Conservation (phyloP, 1,140 invertebrate genomes). For the Plodia interpunctella region DNA sequence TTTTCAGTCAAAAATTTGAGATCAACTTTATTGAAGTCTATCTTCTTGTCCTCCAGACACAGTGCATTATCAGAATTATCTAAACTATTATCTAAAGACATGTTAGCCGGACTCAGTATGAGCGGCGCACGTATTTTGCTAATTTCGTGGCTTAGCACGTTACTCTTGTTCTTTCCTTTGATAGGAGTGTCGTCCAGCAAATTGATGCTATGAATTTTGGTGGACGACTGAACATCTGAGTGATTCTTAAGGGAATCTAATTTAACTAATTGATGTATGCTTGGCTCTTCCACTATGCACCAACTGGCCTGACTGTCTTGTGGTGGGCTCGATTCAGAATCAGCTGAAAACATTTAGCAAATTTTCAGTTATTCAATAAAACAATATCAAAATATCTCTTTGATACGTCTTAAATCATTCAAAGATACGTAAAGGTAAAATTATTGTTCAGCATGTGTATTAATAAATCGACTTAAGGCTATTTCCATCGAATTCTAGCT, state of each 20-base stretch:
- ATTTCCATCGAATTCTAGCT: too few species aligned
- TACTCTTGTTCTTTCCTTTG: constrained; percentile 52
- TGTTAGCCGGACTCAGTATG: constrained; percentile 43
- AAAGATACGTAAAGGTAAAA: too few species aligned
- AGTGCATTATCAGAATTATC: constrained; percentile 57
- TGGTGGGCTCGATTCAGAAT: constrained; percentile 36
- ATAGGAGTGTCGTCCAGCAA: constrained; percentile 56
- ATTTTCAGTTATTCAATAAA: too few species aligned
- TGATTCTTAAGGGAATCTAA: constrained; percentile 27
- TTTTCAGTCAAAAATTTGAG: constrained; percentile 69
- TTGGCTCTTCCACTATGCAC: constrained; percentile 51
- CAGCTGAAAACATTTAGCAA: constrained; percentile 40
- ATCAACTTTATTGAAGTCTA: constrained; percentile 70
- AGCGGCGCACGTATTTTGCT: constrained; percentile 55
- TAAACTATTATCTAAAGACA: constrained; percentile 71
- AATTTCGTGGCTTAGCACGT: constrained; percentile 54
- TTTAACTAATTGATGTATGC: constrained; percentile 44
- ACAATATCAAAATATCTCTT: too few species aligned
- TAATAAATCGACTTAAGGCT: too few species aligned
- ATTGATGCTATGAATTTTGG: constrained; percentile 31
- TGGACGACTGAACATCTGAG: constrained; percentile 46
- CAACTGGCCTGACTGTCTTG: constrained; percentile 32
- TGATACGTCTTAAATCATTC: too few species aligned
- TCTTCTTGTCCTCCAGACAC: constrained; percentile 58
- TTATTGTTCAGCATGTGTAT: too few species aligned